phyloP scores from a whole-genome alignment of 2,113 vertebrate species.

The Eclectus roratus region DNA sequence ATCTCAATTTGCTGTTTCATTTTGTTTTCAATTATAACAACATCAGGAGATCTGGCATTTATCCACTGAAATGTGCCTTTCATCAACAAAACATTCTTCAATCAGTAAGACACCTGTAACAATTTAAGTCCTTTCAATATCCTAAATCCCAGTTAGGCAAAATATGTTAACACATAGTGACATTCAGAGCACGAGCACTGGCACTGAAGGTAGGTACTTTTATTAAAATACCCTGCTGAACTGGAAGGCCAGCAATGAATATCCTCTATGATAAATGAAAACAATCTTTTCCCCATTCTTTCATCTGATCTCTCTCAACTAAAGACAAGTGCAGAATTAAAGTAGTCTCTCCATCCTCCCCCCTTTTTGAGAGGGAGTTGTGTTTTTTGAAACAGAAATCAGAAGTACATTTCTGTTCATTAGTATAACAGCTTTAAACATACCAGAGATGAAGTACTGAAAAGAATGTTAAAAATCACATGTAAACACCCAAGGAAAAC shows the following conservation, averaged over 20 bases:
- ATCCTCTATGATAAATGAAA: constrained; percentile 14
- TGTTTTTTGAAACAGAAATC: background rate
- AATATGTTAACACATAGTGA: background rate
- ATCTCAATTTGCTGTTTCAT: background rate
- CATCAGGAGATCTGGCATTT: constrained; percentile 15
- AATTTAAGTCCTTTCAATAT: background rate
- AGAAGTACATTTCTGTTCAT: background rate
- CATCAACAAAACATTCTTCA: constrained; percentile 18
- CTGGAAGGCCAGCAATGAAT: background rate
- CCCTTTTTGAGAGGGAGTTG: background rate
- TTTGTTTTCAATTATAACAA: constrained; percentile 42
- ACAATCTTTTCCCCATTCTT: background rate
- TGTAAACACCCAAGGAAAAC: background rate
- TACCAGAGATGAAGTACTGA: background rate
- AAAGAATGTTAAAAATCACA: background rate
- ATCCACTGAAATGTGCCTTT: background rate
- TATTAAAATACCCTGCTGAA: constrained; percentile 12
- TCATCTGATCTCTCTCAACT: background rate
- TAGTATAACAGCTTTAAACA: background rate
- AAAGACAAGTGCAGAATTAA: background rate
- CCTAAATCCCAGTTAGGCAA: background rate
- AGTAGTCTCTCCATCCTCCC: background rate
- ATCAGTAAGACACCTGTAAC: constrained; percentile 5
- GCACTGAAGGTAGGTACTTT: background rate
- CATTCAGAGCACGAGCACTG: background rate